These are phyloP conservation scores for Eulemur coronatus DNA, from an alignment of 2,797 vertebrate genomes.

Conservation along the genomic window DNA sequence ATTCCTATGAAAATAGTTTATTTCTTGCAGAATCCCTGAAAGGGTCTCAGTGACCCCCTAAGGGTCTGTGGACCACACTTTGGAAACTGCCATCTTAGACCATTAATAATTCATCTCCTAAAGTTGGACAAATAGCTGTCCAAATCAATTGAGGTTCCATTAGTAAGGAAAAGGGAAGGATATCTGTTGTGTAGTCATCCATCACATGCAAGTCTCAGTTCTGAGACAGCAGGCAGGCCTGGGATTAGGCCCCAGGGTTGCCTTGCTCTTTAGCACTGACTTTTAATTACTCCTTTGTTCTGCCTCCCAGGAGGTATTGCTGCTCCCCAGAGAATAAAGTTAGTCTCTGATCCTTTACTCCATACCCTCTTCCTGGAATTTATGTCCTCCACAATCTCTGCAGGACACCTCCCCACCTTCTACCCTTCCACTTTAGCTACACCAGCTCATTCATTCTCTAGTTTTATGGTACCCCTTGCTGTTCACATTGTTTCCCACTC, in stretches of 20 bases:
- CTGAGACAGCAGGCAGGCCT: neutral
- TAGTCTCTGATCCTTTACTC: neutral
- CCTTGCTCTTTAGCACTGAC: neutral
- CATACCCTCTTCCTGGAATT: neutral
- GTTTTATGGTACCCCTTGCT: fast-evolving
- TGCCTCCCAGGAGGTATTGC: neutral
- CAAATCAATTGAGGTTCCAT: neutral
- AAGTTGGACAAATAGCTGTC: neutral
- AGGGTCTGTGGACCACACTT: neutral
- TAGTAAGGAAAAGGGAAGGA: neutral
- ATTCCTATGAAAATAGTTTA: neutral
- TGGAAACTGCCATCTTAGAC: neutral
- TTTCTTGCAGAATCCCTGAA: neutral
- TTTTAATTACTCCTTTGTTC: neutral
- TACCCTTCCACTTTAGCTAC: neutral
- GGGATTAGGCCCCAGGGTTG: neutral
- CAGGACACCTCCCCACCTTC: neutral
- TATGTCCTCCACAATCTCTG: neutral
- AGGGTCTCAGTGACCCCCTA: neutral
- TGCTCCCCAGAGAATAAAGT: neutral
- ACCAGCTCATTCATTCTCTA: neutral
- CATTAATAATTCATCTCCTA: neutral
- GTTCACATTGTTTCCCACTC: neutral
- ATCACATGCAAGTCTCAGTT: neutral
- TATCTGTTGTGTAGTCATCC: no score